A percentile compares a stretch with the other conserved stretches of the same genome.
phyloP scores from a whole-genome alignment of 1,140 invertebrate species.

The Physella acuta region DNA sequence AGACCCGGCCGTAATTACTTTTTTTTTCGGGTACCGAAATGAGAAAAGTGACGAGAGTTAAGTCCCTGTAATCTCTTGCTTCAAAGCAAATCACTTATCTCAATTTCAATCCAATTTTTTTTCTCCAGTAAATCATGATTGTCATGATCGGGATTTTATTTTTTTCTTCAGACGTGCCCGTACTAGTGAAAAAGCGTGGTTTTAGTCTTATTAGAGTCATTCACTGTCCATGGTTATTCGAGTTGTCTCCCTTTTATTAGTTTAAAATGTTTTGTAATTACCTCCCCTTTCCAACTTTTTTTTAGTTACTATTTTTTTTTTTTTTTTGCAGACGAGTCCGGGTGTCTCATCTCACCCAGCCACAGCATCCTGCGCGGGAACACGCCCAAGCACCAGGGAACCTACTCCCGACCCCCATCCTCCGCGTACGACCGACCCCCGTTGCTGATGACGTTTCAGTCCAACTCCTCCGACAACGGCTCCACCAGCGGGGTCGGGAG shows the following conservation, averaged over 20 bases:
- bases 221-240: not conserved
- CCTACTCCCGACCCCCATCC: constrained; percentile 10
- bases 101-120: too few species aligned
- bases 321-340: constrained; percentile 13
- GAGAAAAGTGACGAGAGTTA: too few species aligned
- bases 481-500: not conserved
- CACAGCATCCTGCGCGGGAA: constrained; percentile 14
- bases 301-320: constrained; percentile 8
- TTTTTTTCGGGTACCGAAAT: too few species aligned
- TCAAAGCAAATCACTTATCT: too few species aligned
- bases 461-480: not conserved
- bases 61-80: too few species aligned
- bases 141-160: not conserved
- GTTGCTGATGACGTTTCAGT: constrained; percentile 23
- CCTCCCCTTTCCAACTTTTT: not conserved
- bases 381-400: constrained; percentile 1
- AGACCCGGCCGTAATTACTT: too few species aligned
- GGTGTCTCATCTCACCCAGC: constrained; percentile 13
- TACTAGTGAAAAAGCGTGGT: not conserved
- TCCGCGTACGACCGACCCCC: constrained; percentile 16
- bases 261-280: not conserved
- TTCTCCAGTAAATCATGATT: not conserved
- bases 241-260: not conserved
- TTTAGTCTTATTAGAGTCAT: not conserved
- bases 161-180: not conserved